Percentiles rank a stretch among this genome's conserved stretches.
These are phyloP conservation scores for Bergia puertoricense DNA, from an alignment of 92 coral and sea anemone species.

Conservation along the genomic window DNA sequence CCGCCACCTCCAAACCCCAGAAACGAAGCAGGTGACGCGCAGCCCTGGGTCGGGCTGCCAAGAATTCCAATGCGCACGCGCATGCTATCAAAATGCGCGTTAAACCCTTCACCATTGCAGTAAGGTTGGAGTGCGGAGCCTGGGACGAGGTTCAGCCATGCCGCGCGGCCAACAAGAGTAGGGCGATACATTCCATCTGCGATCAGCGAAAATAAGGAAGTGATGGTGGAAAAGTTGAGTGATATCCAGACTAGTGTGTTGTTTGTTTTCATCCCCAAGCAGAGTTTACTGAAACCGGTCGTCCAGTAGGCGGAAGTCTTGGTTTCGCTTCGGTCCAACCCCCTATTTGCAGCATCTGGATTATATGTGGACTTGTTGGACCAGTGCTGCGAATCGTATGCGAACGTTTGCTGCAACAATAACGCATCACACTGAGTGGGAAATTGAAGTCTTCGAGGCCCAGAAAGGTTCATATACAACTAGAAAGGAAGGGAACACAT, in stretches of 20 bases:
- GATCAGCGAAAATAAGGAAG: constrained; percentile 47
- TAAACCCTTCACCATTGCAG: constrained; percentile 55
- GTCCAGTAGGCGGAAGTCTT: constrained; percentile 54
- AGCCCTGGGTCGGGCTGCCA: constrained; percentile 11
- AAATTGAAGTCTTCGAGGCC: no score
- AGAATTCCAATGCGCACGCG: constrained; percentile 34
- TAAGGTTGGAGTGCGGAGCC: constrained; percentile 51
- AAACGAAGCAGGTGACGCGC: constrained; percentile 36
- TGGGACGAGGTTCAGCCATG: constrained; percentile 46
- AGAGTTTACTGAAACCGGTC: constrained; percentile 46
- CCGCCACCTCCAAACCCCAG: constrained; percentile 45
- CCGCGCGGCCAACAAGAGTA: constrained; percentile 41
- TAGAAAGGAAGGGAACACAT: no score
- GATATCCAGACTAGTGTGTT: constrained; percentile 39
- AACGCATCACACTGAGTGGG: not conserved
- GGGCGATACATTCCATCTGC: constrained; percentile 52
- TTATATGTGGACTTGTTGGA: constrained; percentile 41
- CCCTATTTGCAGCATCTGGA: constrained; percentile 39
- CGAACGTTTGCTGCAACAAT: constrained; percentile 43
- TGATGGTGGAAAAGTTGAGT: constrained; percentile 24
- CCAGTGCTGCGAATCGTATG: constrained; percentile 49
- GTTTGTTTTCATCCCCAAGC: constrained; percentile 58
- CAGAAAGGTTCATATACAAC: no score
- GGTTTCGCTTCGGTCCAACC: constrained; percentile 49
- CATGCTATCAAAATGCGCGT: not conserved